Percentiles rank a stretch among this genome's conserved stretches.
Conservation (phyloP, 1,140 invertebrate species). For the Drosophila pseudoobscura region DNA sequence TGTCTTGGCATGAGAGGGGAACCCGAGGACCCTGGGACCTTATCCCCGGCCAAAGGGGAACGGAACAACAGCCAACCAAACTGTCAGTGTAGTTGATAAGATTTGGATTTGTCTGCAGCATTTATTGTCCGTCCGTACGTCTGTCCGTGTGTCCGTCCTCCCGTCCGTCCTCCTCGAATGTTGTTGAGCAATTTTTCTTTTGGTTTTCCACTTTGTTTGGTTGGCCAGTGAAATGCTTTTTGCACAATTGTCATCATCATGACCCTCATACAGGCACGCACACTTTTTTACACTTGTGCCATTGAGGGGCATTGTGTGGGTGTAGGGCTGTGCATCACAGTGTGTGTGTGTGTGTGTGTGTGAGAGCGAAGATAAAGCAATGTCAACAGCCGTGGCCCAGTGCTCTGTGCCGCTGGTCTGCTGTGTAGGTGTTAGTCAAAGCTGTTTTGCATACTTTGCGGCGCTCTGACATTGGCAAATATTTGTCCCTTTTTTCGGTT, state of each 20-base stretch:
- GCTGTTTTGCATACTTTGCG: constrained; percentile 79
- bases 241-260: constrained; percentile 78
- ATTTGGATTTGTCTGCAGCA: constrained; percentile 75
- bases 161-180: constrained; percentile 9
- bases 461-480: constrained; percentile 70
- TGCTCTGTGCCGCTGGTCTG: constrained; percentile 6
- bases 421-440: constrained; percentile 69
- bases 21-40: neutral
- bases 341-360: constrained; percentile 7
- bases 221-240: constrained; percentile 64
- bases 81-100: constrained; percentile 69
- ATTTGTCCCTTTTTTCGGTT: constrained; percentile 72
- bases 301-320: neutral
- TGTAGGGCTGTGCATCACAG: neutral
- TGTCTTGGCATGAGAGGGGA: constrained; percentile 17
- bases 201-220: constrained; percentile 71
- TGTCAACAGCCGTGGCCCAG: constrained; percentile 40
- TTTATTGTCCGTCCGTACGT: constrained; percentile 67
- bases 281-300: constrained; percentile 1
- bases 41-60: constrained; percentile 3
- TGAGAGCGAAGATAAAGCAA: constrained; percentile 8
- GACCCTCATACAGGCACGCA: constrained; percentile 65
- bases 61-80: constrained; percentile 22
- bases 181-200: constrained; percentile 62
- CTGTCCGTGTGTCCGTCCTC: no score